These are phyloP conservation scores for Beroe ovata DNA, from an alignment of 37 sponge, comb jelly and placozoan genomes.

Conservation along the genomic window DNA sequence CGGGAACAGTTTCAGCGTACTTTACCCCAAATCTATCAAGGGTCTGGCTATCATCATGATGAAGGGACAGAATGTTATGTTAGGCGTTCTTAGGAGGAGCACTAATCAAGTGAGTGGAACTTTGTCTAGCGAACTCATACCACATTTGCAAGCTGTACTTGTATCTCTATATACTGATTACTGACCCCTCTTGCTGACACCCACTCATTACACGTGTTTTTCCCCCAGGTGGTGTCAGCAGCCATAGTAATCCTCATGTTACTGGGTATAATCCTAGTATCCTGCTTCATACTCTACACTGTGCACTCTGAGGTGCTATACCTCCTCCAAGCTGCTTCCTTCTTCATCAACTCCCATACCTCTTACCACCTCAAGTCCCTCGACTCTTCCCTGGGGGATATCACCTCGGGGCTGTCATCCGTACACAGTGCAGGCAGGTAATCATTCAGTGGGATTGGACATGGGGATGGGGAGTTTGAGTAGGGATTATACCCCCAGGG, in stretches of 20 bases:
- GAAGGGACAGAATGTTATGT: constrained; percentile 29
- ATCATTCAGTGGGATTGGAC: too few relatives aligned
- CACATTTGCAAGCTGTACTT: too few relatives aligned
- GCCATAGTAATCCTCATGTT: constrained; percentile 18
- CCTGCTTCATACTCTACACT: constrained; percentile 50
- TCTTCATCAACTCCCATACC: constrained; percentile 56
- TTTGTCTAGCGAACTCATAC: too few relatives aligned
- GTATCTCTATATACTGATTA: neutral
- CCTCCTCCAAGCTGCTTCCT: constrained; percentile 34
- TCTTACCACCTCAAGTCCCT: constrained; percentile 44
- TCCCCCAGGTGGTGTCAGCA: constrained; percentile 42
- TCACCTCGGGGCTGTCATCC: neutral
- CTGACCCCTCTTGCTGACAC: neutral
- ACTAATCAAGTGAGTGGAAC: constrained; percentile 47
- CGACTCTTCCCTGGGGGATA: neutral
- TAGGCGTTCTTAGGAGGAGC: neutral
- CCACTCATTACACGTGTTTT: neutral
- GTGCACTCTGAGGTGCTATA: constrained; percentile 42
- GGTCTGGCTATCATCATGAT: constrained; percentile 45
- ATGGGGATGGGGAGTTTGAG: too few relatives aligned
- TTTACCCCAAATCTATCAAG: constrained; percentile 5
- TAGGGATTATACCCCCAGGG: too few relatives aligned
- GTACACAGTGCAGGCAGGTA: constrained; percentile 25
- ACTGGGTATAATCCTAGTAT: neutral
- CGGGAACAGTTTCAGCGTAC: constrained; percentile 8